A percentile compares a stretch with the other conserved stretches of the same genome.
phyloP scores from a whole-genome alignment of 2,888 invertebrate genomes.

The Pinctada fucata region DNA sequence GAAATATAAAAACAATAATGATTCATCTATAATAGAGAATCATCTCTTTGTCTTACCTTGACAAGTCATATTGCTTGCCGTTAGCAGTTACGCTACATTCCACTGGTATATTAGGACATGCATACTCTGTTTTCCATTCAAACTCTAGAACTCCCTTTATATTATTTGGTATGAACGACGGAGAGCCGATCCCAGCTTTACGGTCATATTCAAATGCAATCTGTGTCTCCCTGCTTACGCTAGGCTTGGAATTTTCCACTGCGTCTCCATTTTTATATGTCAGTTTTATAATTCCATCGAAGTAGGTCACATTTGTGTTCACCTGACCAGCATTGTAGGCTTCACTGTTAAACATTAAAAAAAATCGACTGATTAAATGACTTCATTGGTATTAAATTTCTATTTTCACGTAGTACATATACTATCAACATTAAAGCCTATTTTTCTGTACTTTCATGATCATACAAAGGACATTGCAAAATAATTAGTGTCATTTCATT shows the following conservation, averaged over 20 bases:
- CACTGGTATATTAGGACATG: slow-evolving; percentile 63
- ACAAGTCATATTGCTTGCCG: slow-evolving; percentile 66
- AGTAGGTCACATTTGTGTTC: slow-evolving; percentile 63
- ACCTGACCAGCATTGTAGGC: slow-evolving; percentile 61
- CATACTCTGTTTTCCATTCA: slow-evolving; percentile 67
- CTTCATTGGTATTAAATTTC: too few relatives aligned
- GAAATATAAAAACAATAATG: too few relatives aligned
- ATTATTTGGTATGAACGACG: slow-evolving; percentile 67
- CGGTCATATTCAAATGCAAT: slow-evolving; percentile 74
- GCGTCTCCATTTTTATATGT: slow-evolving; percentile 70
- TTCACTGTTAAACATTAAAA: slow-evolving; percentile 35
- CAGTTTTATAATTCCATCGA: slow-evolving; percentile 74
- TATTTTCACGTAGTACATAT: too few relatives aligned
- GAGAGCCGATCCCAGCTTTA: slow-evolving; percentile 66
- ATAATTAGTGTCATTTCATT: too few relatives aligned
- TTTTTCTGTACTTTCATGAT: too few relatives aligned
- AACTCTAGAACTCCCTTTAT: slow-evolving; percentile 62
- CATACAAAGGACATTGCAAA: too few relatives aligned
- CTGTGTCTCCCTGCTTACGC: slow-evolving; percentile 65
- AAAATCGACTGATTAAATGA: too few relatives aligned
- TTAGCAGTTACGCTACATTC: slow-evolving; percentile 65
- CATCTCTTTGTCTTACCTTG: slow-evolving; percentile 52
- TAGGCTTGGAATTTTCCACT: slow-evolving; percentile 57
- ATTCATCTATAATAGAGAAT: too few relatives aligned
- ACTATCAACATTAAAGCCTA: too few relatives aligned